Evolutionary conservation across 2,797 vertebrate species (phyloP).

Genomic region (Bovichtus variegatus): DNA sequence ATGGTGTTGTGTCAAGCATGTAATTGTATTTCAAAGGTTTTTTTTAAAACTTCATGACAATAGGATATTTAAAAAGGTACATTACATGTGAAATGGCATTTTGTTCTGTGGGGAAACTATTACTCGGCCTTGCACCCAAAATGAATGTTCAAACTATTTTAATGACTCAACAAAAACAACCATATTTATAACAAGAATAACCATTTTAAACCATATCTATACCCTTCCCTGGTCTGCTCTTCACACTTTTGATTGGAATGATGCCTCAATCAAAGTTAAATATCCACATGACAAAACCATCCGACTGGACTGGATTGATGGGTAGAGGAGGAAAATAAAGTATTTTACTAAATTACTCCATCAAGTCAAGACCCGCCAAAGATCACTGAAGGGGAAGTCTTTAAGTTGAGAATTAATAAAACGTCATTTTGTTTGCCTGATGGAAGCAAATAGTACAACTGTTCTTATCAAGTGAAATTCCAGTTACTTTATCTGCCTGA

Average conservation of each 20-base stretch:
- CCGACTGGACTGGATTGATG: background rate
- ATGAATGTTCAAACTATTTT: background rate
- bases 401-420: background rate
- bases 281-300: conserved; percentile 11
- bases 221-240: background rate
- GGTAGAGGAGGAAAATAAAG: background rate
- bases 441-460: background rate
- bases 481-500: no score
- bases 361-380: background rate
- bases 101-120: background rate
- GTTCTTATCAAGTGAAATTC: no score
- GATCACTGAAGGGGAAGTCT: background rate
- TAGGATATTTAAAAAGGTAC: background rate
- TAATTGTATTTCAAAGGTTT: no score
- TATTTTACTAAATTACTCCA: background rate
- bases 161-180: background rate
- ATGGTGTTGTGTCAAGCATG: no score
- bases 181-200: background rate
- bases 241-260: background rate
- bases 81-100: background rate
- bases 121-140: background rate
- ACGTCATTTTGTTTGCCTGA: background rate
- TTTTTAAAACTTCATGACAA: background rate
- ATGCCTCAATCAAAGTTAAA: background rate
- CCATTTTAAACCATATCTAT: background rate